Percentiles rank a stretch among this genome's conserved stretches.
Evolutionary conservation across 37 sponge, comb jelly and placozoan genomes (phyloP).

Genomic region (Haliclona indistincta): DNA sequence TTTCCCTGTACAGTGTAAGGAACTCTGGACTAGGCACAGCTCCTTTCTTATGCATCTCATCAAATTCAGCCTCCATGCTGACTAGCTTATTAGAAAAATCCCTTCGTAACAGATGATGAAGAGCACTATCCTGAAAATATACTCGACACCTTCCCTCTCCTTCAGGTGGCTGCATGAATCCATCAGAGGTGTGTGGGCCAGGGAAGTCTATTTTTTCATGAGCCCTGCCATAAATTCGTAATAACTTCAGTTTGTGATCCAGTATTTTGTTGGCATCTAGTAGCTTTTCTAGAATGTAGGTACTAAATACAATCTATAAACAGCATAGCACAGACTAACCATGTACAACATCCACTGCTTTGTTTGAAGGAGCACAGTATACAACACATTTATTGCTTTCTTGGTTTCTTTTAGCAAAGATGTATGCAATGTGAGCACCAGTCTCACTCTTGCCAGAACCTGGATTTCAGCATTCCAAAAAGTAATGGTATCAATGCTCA

Average conservation of each 20-base stretch:
- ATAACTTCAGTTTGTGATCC: neutral
- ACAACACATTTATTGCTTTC: conserved; percentile 33
- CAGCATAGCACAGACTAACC: no score
- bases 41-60: no score
- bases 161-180: neutral
- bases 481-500: neutral
- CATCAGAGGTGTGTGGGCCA: no score
- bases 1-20: no score
- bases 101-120: conserved; percentile 3
- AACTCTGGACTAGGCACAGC: no score
- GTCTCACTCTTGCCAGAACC: conserved; percentile 80
- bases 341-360: conserved; percentile 76
- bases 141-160: neutral
- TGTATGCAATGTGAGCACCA: conserved; percentile 78
- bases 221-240: conserved; percentile 32
- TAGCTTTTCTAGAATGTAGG: no score
- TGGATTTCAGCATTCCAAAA: no score
- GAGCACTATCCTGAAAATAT: conserved; percentile 7
- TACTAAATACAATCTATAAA: no score
- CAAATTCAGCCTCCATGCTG: neutral
- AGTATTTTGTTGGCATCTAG: neutral
- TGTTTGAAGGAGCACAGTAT: conserved; percentile 80
- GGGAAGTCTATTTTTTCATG: no score
- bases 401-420: conserved; percentile 43
- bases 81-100: neutral